Evolutionary conservation across 2,797 vertebrate genomes (phyloP).

Genomic region (Streptopelia turtur): DNA sequence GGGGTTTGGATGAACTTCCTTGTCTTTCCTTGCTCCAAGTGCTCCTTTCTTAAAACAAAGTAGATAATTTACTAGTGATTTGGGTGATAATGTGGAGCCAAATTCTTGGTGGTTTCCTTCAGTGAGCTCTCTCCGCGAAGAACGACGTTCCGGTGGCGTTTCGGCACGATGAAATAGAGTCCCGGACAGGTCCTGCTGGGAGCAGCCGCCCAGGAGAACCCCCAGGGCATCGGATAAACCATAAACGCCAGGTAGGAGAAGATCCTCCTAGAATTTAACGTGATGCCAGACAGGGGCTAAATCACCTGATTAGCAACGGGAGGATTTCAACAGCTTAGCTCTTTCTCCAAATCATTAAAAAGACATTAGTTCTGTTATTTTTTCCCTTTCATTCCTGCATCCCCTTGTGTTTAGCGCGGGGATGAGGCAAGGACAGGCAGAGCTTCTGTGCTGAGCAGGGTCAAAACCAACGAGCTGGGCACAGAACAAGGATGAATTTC

Average conservation of each 20-base stretch:
- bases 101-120: conserved; percentile 37
- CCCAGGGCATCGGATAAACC: accelerated
- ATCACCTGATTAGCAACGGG: neutral
- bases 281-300: neutral
- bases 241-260: neutral
- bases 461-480: neutral
- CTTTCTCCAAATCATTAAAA: neutral
- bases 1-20: conserved; percentile 12
- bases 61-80: conserved; percentile 11
- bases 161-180: neutral
- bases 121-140: neutral
- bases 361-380: neutral
- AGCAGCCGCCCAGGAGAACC: neutral
- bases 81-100: conserved; percentile 2
- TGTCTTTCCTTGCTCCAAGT: conserved; percentile 1
- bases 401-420: neutral
- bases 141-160: neutral
- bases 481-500: neutral
- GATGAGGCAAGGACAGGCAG: neutral
- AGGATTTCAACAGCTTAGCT: neutral
- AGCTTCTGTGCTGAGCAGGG: neutral
- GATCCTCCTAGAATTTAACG: neutral
- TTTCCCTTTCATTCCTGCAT: neutral
- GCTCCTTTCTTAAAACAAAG: conserved; percentile 7
- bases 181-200: neutral